Conservation (phyloP, 2,113 vertebrate genomes). For the Bothrops jararaca region DNA sequence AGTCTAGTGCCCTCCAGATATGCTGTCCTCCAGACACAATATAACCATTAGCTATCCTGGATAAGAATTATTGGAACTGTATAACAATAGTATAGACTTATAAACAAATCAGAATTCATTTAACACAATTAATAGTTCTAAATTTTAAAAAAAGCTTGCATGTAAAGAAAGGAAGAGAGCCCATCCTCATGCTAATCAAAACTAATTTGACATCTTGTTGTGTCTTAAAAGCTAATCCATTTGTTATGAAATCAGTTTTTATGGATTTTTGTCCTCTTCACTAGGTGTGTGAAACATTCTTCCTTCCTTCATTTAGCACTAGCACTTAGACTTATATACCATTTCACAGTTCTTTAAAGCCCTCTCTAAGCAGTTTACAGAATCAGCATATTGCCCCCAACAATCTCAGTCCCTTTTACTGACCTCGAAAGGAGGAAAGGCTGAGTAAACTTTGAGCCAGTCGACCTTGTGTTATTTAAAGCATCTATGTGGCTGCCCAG, state of each 20-base stretch:
- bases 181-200: neutral
- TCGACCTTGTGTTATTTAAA: neutral
- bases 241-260: neutral
- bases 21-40: neutral
- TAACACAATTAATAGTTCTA: neutral
- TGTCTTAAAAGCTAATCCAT: neutral
- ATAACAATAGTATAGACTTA: neutral
- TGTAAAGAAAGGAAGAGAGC: neutral
- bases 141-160: neutral
- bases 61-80: neutral
- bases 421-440: neutral
- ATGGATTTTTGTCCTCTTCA: neutral
- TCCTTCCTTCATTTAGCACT: neutral
- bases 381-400: neutral
- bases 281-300: neutral
- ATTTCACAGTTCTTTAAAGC: neutral
- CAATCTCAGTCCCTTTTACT: neutral
- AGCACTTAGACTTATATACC: neutral
- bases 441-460: neutral
- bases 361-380: neutral
- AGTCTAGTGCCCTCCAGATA: neutral
- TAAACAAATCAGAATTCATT: neutral
- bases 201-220: neutral
- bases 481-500: neutral
- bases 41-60: neutral